Base-by-base conservation (phyloP, 2,888 invertebrate genomes). In the Caenorhabditis sinica region DNA sequence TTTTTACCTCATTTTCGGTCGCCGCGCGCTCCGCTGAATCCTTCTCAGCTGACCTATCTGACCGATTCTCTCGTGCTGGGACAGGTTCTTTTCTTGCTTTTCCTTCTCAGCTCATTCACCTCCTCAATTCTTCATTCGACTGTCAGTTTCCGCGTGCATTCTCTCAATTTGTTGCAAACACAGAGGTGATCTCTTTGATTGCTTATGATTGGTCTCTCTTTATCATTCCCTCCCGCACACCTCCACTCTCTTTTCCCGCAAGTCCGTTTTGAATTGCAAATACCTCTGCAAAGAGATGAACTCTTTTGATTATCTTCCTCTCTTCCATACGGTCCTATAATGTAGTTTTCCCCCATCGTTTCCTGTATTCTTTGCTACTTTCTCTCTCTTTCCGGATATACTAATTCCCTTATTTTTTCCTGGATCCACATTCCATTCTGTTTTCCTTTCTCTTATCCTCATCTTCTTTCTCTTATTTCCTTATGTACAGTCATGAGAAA, bases 251-350 rank as follows among this genome's bases (percentile, higher is more conserved):
- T 51, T 61, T 56, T 58, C 63, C 58, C 58, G 75, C 56, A 65
- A 75, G 60, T 75, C 80, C 80, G 71, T 71, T 80, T 80, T 80
- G 69, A 80, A 72, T 80, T 80, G 80, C 80, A 80, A 72, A 80
- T 80, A 72, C 28, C 17, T 61, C 49, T 73, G 60, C 80, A 72
- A 58, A 58, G 56, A 23, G 45, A 66, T 73, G 71, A 79, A 79
- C 80, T 60, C 66, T 72, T 68, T 63, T 73, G 72, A 66, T 80
- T 72, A 65, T 66, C 65, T 28, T n/a, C n/a, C 56, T 28, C 25
- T 30, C 11, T 58, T 1, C 5, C 49, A 13, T 17, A 68, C 68
- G 36, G 23, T 53, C 77, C 77, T 79, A 71, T 45, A 72, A 66
- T 66, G 58, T 80, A 80, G 80, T 80, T 72, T 53, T 36, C 69